These are phyloP conservation scores for Crotalus helleri DNA, from an alignment of 2,113 vertebrate genomes.

Conservation along the genomic window DNA sequence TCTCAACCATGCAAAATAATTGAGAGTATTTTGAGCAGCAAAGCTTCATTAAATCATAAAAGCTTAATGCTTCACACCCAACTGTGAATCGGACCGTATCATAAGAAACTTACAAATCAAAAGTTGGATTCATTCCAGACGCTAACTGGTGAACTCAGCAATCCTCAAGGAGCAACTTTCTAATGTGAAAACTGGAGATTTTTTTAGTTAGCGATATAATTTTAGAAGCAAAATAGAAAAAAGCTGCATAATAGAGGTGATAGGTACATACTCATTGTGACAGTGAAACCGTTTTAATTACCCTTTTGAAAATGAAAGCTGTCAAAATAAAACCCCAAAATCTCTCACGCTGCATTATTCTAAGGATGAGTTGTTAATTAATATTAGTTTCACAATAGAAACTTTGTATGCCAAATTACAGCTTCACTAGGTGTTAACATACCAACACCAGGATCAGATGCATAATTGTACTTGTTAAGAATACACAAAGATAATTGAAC, in stretches of 20 bases:
- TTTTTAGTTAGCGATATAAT: neutral
- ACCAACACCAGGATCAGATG: neutral
- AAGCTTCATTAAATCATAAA: neutral
- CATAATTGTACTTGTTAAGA: neutral
- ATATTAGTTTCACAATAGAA: conserved; percentile 3
- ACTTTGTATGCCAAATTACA: conserved; percentile 4
- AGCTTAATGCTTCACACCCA: neutral
- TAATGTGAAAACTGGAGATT: neutral
- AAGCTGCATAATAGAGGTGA: neutral
- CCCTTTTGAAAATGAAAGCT: conserved; percentile 14
- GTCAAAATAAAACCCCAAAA: conserved; percentile 3
- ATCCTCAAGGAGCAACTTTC: neutral
- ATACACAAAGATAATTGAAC: neutral
- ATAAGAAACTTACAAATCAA: neutral
- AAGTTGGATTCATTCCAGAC: neutral
- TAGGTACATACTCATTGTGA: neutral
- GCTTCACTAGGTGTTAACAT: neutral
- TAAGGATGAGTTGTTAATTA: conserved; percentile 17
- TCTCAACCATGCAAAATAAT: neutral
- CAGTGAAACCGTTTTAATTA: conserved; percentile 7
- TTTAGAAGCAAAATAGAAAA: neutral
- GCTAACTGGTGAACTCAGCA: neutral
- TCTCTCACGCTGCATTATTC: conserved; percentile 6
- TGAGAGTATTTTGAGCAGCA: neutral
- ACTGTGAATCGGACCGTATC: neutral